These are phyloP conservation scores for Notospermus geniculatus DNA, from an alignment of 1,140 invertebrate species.

Conservation along the genomic window DNA sequence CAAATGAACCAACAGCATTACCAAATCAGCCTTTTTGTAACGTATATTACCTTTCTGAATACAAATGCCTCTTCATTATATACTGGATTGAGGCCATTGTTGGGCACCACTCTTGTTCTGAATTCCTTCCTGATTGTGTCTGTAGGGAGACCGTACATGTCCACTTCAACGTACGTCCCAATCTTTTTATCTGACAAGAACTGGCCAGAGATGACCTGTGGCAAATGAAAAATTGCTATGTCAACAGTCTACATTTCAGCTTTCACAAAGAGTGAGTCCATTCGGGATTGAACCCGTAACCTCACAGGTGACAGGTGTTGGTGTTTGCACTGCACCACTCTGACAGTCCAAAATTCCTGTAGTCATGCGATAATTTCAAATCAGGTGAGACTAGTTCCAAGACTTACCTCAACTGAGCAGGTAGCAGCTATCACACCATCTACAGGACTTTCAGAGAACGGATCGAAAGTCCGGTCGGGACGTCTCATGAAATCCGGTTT, in stretches of 20 bases:
- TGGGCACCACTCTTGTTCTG: slow-evolving; percentile 89
- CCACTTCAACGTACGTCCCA: slow-evolving; percentile 98
- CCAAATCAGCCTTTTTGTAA: not conserved
- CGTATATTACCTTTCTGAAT: slow-evolving; percentile 83
- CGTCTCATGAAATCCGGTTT: slow-evolving; percentile 99
- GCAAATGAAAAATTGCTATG: slow-evolving; percentile 6
- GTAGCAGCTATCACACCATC: slow-evolving; percentile 99
- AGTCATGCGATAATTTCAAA: too few species aligned
- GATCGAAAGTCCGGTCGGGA: slow-evolving; percentile 94
- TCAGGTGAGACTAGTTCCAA: too few species aligned
- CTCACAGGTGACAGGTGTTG: too few species aligned
- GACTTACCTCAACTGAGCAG: slow-evolving; percentile 86
- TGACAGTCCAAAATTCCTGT: too few species aligned
- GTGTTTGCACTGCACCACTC: too few species aligned
- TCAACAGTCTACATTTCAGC: too few species aligned
- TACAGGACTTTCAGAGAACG: slow-evolving; percentile 97
- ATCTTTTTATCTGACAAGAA: slow-evolving; percentile 99
- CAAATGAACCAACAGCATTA: too few species aligned
- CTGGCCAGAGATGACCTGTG: slow-evolving; percentile 95
- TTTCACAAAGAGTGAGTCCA: too few species aligned
- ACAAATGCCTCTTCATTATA: slow-evolving; percentile 97
- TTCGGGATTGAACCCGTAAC: too few species aligned
- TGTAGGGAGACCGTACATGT: slow-evolving; percentile 99
- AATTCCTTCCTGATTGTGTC: slow-evolving; percentile 99
- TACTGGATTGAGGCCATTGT: slow-evolving; percentile 92